Evolutionary conservation across 2,797 vertebrate species (phyloP).

Genomic region (Botia almorhae): DNA sequence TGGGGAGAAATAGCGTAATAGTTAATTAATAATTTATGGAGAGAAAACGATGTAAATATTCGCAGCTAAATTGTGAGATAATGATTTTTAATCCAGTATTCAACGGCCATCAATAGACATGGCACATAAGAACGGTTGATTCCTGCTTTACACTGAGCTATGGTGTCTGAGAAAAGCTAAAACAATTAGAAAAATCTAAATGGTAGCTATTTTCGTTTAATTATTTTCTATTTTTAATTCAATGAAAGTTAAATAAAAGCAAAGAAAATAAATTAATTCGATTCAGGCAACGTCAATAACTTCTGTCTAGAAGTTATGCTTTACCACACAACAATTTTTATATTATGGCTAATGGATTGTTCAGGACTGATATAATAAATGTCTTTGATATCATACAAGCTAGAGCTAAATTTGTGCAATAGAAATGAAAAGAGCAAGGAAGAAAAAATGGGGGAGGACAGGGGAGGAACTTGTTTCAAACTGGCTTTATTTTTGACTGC

Average conservation of each 20-base stretch:
- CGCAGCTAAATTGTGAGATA: not conserved
- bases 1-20: no score
- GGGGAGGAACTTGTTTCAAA: not conserved
- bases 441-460: not conserved
- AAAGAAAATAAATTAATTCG: not conserved
- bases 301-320: not conserved
- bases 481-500: no score
- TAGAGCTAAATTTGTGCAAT: no score
- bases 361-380: not conserved
- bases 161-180: not conserved
- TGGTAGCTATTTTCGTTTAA: not conserved
- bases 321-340: not conserved
- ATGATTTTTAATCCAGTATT: not conserved
- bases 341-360: conserved; percentile 30
- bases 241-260: not conserved
- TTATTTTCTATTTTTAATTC: not conserved
- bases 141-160: not conserved
- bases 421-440: not conserved
- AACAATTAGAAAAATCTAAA: not conserved
- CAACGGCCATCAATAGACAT: conserved; percentile 24
- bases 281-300: not conserved
- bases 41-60: not conserved
- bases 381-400: no score
- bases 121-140: not conserved
- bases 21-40: no score